Conservation (phyloP, 2,797 vertebrate genomes). For the Manis pentadactyla region DNA sequence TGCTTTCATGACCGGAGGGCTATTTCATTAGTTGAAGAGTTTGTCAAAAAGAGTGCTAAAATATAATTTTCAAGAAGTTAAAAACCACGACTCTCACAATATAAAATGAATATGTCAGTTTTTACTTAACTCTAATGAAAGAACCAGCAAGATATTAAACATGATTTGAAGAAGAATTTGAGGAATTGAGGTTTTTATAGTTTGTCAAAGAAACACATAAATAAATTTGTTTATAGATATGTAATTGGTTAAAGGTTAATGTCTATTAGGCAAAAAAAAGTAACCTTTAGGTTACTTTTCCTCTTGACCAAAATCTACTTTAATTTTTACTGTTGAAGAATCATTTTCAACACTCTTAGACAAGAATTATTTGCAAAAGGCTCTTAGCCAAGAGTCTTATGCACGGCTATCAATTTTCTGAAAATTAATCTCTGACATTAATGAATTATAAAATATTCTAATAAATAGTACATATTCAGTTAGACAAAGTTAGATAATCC, state of each 20-base stretch:
- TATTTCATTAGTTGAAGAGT: slow-evolving; percentile 43
- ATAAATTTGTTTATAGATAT: neutral
- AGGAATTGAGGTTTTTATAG: neutral
- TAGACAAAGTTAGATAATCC: neutral
- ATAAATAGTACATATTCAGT: neutral
- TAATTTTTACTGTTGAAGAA: neutral
- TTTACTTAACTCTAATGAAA: slow-evolving; percentile 23
- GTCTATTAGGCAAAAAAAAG: neutral
- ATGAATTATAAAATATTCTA: neutral
- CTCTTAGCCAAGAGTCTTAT: neutral
- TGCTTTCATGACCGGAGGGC: slow-evolving; percentile 12
- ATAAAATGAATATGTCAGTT: slow-evolving; percentile 31
- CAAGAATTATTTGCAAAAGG: neutral
- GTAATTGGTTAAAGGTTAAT: neutral
- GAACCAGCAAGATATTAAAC: neutral
- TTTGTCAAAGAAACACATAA: neutral
- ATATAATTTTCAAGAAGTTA: slow-evolving; percentile 52
- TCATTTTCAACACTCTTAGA: neutral
- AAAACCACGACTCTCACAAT: neutral
- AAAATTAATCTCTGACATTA: neutral
- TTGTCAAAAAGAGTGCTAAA: neutral
- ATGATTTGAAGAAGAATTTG: neutral
- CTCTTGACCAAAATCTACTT: neutral
- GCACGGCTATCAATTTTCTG: neutral
- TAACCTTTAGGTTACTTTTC: neutral